phyloP scores from a whole-genome alignment of 2,797 vertebrate species.

The Peromyscus aztecus region DNA sequence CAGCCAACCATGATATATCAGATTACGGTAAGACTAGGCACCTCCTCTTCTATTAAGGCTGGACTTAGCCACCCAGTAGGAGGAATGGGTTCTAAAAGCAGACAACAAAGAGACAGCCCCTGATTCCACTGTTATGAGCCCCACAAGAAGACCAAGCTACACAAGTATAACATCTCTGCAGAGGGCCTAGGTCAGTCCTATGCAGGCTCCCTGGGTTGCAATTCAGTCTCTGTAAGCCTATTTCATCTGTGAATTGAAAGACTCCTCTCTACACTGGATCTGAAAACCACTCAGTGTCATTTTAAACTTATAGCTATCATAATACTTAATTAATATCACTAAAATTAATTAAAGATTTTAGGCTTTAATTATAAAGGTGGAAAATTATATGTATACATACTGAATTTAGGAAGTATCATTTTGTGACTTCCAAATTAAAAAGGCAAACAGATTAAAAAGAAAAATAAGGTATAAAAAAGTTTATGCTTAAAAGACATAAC shows the following conservation, averaged over 20 bases:
- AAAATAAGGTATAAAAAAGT: not conserved
- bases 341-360: constrained; percentile 40
- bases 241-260: not conserved
- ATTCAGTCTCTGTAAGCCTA: not conserved
- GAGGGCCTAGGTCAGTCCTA: not conserved
- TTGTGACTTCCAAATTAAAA: not conserved
- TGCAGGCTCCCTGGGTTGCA: not conserved
- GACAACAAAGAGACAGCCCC: not conserved
- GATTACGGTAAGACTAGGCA: not conserved
- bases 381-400: not conserved
- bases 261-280: not conserved
- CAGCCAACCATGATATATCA: not conserved
- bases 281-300: not conserved
- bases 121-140: not conserved
- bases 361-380: not conserved
- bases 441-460: not conserved
- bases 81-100: not conserved
- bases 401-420: not conserved
- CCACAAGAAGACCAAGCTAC: not conserved
- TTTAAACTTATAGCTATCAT: constrained; percentile 14
- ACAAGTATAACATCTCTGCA: not conserved
- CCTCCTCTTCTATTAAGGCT: not conserved
- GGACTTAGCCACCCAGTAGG: not conserved
- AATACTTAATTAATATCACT: constrained; percentile 11
- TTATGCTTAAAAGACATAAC: not conserved